Percentiles rank a stretch among this genome's conserved stretches.
phyloP scores from a whole-genome alignment of 2,888 invertebrate species.

The Furcula furcula region DNA sequence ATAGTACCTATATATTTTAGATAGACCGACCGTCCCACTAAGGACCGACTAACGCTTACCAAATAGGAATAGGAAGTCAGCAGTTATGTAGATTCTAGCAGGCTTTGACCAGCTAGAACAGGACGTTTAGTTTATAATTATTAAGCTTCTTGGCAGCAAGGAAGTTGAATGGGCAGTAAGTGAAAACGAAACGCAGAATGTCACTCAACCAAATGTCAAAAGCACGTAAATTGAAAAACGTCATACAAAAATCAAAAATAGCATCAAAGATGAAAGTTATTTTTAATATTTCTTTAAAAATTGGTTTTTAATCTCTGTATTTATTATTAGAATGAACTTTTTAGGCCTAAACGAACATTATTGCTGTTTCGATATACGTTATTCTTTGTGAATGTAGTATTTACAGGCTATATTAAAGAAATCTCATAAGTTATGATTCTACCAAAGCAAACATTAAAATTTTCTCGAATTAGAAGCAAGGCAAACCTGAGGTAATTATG shows the following conservation, averaged over 20 bases:
- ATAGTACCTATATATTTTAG: too few species aligned
- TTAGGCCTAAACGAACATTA: slow-evolving; percentile 33
- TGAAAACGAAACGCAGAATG: slow-evolving; percentile 20
- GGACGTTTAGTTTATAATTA: too few species aligned
- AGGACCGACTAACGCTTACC: too few species aligned
- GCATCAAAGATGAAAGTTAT: slow-evolving; percentile 76
- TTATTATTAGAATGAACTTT: slow-evolving; percentile 44
- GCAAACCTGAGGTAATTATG: slow-evolving; percentile 62
- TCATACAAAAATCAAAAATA: slow-evolving; percentile 66
- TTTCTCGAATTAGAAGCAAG: slow-evolving; percentile 64
- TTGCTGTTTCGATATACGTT: slow-evolving; percentile 38
- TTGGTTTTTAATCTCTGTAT: slow-evolving; percentile 37
- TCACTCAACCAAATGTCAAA: slow-evolving; percentile 25
- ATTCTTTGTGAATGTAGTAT: slow-evolving; percentile 40
- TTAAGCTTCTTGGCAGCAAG: too few species aligned
- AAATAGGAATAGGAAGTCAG: too few species aligned
- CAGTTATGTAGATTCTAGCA: too few species aligned
- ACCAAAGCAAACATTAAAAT: slow-evolving; percentile 66
- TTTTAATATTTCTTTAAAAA: slow-evolving; percentile 61
- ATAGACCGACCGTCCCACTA: too few species aligned
- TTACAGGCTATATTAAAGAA: slow-evolving; percentile 43
- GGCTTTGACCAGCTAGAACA: too few species aligned
- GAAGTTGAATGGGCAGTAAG: too few species aligned
- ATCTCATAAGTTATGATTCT: slow-evolving; percentile 74
- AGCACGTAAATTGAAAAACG: slow-evolving; percentile 26